phyloP scores from a whole-genome alignment of 2,888 invertebrate genomes.

The Eilema griseolum region DNA sequence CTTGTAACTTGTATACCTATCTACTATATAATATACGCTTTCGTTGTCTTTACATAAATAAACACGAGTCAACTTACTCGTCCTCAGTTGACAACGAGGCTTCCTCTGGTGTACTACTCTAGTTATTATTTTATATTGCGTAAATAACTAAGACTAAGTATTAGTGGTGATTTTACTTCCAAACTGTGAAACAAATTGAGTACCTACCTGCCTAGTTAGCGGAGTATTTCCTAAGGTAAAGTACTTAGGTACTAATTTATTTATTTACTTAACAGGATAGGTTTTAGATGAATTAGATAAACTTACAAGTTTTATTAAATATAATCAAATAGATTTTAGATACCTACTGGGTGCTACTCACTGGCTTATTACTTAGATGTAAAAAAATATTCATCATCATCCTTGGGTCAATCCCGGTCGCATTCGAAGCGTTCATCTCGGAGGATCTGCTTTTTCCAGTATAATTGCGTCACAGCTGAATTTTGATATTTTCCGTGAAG shows the following conservation, averaged over 20 bases:
- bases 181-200: conserved; percentile 1
- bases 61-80: conserved; percentile 35
- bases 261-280: background rate
- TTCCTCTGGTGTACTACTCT: conserved; percentile 39
- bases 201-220: background rate
- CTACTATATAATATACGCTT: background rate
- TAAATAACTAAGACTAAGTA: background rate
- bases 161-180: conserved; percentile 16
- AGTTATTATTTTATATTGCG: background rate
- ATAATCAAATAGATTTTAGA: background rate
- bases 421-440: no score
- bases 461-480: no score
- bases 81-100: conserved; percentile 48
- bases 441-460: no score
- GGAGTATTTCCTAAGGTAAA: conserved; percentile 7
- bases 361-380: no score
- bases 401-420: no score
- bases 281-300: no score
- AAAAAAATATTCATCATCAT: no score
- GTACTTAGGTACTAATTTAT: background rate
- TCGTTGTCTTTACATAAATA: conserved; percentile 42
- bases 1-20: no score
- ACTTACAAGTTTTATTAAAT: background rate
- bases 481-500: no score
- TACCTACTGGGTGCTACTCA: background rate